These are phyloP conservation scores for Creontiades dilutus DNA, from an alignment of 2,888 invertebrate species.

Conservation along the genomic window DNA sequence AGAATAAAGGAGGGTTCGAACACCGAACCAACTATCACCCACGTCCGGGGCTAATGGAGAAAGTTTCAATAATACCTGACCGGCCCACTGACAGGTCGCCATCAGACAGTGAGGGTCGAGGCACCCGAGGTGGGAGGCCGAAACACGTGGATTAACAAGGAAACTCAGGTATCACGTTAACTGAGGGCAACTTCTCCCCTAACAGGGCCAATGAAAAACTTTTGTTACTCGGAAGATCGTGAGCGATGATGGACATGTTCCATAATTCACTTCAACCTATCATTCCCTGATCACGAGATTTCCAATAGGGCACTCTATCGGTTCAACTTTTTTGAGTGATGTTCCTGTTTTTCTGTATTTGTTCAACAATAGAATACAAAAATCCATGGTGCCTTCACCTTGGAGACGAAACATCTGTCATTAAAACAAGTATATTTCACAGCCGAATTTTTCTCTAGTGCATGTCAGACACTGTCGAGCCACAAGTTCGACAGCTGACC, in stretches of 20 bases:
- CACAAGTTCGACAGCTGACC: no score
- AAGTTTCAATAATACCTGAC: conserved; percentile 17
- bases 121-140: neutral
- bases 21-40: neutral
- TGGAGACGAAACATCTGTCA: no score
- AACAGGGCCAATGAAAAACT: neutral
- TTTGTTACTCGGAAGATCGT: neutral
- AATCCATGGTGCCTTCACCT: no score
- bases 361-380: no score
- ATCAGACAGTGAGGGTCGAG: neutral
- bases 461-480: no score
- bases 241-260: neutral
- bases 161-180: neutral
- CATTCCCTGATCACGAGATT: neutral
- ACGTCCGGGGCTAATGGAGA: neutral
- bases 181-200: neutral
- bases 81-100: neutral
- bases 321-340: no score
- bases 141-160: neutral
- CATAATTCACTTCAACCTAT: neutral
- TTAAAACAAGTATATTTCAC: no score
- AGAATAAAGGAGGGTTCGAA: neutral
- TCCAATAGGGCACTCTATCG: no score
- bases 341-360: no score
- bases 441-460: no score